Evolutionary conservation across 2,888 invertebrate species (phyloP), one percentile per base, ranked within the genome.

Genomic region (Minunthozetes semirufus): DNA sequence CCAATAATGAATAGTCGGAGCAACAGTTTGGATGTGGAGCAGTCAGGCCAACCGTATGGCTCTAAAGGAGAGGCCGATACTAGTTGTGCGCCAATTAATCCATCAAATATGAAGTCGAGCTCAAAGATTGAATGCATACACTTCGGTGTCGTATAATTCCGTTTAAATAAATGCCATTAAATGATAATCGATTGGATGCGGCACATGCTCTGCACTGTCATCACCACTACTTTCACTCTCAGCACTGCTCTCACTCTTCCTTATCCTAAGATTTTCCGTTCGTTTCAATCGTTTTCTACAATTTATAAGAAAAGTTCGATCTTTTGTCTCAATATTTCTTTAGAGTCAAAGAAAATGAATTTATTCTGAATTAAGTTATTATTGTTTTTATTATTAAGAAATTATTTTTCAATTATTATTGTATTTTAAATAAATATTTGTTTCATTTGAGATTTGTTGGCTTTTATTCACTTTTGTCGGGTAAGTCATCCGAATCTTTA

Each of bases 111-210:
- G 27, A 59, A 22, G 59, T 59, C 59, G 8, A 15, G 59, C 22
- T 59, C 72, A 25, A 72, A 72, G 29, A 72, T 72, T 72, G 72
- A 72, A 72, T 72, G 72, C 27, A 72, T 72, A n/a, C 53, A 59
- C 50, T 72, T 48, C 29, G 72, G 72, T 53, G 48, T 72, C n/a
- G n/a, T n/a, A n/a, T n/a, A n/a, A n/a, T n/a, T n/a, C n/a, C 19
- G 72, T 72, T 22, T 72, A 72, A 68, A 13, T 33, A 22, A n/a
- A 29, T 53, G 19, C 22, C 5, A 59, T 17, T 59, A 22, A 59
- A 22, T 59, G 59, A 8, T 59, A 8, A 59, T 59, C 59, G 59
- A 59, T 59, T 59, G 59, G 59, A 53, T 53, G 19, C 17, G 9
- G 53, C 53, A 53, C 53, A 53, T 53, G 53, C 53, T 53, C 53